A percentile compares a stretch with the other conserved stretches of the same genome.
These are phyloP conservation scores for Ceratitis capitata DNA, from an alignment of 1,140 invertebrate species.

Conservation along the genomic window DNA sequence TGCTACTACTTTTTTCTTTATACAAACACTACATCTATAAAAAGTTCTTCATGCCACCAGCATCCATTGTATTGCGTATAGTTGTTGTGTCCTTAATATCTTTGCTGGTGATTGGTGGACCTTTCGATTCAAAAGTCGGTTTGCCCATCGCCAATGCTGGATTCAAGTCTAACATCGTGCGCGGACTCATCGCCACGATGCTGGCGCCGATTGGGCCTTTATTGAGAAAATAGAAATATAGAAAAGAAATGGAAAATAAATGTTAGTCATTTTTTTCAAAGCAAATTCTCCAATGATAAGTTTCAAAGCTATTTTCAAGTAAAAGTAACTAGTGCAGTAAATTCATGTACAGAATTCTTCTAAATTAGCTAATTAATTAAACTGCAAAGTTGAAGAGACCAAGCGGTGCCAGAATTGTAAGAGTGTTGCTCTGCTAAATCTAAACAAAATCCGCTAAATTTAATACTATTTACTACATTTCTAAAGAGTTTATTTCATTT, in stretches of 20 bases:
- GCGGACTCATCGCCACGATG: conserved; percentile 64
- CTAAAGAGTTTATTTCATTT: background rate
- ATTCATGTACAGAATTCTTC: conserved; percentile 39
- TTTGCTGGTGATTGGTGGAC: conserved; percentile 51
- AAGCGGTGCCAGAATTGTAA: conserved; percentile 2
- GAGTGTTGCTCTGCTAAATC: background rate
- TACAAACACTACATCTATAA: conserved; percentile 43
- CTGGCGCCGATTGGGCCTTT: conserved; percentile 62
- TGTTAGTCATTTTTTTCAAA: background rate
- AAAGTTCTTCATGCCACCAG: conserved; percentile 41
- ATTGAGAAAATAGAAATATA: background rate
- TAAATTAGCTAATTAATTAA: background rate
- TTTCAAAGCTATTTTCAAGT: background rate
- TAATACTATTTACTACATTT: background rate
- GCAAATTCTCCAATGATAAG: background rate
- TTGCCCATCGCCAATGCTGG: conserved; percentile 63
- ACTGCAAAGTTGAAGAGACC: conserved; percentile 1
- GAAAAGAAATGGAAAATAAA: background rate
- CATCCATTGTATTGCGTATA: conserved; percentile 41
- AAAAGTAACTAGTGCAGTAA: background rate
- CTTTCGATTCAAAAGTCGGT: conserved; percentile 62
- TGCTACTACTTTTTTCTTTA: background rate
- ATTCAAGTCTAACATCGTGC: conserved; percentile 63
- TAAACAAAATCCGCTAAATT: background rate
- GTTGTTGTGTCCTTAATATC: conserved; percentile 41